These are phyloP conservation scores for Hipparchia sbordonii DNA, from an alignment of 2,888 invertebrate species.

Conservation along the genomic window DNA sequence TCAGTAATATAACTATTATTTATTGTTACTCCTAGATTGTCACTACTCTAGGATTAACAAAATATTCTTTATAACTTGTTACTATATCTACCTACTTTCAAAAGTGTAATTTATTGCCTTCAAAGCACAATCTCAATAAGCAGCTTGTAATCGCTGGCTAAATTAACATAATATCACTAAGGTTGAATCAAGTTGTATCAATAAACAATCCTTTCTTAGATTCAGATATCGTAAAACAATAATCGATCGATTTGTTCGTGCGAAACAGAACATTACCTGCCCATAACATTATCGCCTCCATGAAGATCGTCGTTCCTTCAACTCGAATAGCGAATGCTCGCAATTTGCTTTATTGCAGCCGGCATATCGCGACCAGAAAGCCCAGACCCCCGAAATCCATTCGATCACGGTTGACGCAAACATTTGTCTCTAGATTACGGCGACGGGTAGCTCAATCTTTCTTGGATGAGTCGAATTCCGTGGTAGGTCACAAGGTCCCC, in stretches of 20 bases:
- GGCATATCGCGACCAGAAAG: conserved; percentile 58
- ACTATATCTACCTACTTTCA: no score
- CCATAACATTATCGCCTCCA: conserved; percentile 78
- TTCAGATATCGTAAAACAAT: conserved; percentile 63
- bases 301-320: conserved; percentile 73
- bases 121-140: no score
- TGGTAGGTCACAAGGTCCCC: conserved; percentile 55
- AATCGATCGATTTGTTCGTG: conserved; percentile 70
- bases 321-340: conserved; percentile 78
- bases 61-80: no score
- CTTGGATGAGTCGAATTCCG: conserved; percentile 58
- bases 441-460: conserved; percentile 45
- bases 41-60: no score
- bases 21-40: no score
- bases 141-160: no score
- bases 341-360: conserved; percentile 80
- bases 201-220: background rate
- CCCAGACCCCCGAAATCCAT: conserved; percentile 51
- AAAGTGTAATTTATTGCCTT: no score
- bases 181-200: background rate
- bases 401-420: conserved; percentile 33
- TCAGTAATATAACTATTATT: background rate
- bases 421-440: conserved; percentile 38
- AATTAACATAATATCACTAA: no score
- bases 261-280: conserved; percentile 76